phyloP scores from a whole-genome alignment of 1,140 invertebrate species.

The Achroia grisella region DNA sequence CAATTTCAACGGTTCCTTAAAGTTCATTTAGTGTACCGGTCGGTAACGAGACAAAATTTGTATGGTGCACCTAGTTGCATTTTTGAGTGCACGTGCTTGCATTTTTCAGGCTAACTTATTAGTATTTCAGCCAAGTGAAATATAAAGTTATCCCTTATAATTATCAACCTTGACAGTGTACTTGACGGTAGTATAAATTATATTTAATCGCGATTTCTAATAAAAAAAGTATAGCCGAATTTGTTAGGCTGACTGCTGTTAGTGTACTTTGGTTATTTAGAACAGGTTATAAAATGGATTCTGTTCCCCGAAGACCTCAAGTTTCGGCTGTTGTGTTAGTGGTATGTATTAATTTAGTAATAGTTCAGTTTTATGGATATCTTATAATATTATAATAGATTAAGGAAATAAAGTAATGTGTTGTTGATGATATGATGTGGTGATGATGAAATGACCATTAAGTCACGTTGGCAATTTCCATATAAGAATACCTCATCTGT shows the following conservation, averaged over 20 bases:
- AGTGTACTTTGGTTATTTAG: conserved; percentile 51
- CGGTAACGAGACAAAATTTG: conserved; percentile 15
- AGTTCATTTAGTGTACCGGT: conserved; percentile 1
- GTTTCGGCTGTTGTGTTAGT: conserved; percentile 50
- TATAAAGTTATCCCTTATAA: not conserved
- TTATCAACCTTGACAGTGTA: no score
- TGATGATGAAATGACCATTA: no score
- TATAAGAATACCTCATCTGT: no score
- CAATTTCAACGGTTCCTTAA: not conserved
- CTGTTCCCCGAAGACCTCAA: conserved; percentile 16
- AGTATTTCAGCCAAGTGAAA: conserved; percentile 33
- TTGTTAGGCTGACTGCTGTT: conserved; percentile 5
- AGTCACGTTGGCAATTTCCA: no score
- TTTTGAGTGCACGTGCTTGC: conserved; percentile 65
- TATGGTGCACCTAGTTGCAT: conserved; percentile 52
- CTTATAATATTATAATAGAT: not conserved
- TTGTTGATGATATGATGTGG: no score
- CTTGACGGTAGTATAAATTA: no score
- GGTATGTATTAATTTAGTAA: conserved; percentile 27
- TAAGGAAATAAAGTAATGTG: not conserved
- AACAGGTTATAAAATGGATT: conserved; percentile 25
- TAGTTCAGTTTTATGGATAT: not conserved
- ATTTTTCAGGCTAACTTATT: conserved; percentile 51
- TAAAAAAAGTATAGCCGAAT: no score
- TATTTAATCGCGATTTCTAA: no score